These are phyloP conservation scores for Danaus chrysippus DNA, from an alignment of 2,888 invertebrate genomes.

Conservation along the genomic window DNA sequence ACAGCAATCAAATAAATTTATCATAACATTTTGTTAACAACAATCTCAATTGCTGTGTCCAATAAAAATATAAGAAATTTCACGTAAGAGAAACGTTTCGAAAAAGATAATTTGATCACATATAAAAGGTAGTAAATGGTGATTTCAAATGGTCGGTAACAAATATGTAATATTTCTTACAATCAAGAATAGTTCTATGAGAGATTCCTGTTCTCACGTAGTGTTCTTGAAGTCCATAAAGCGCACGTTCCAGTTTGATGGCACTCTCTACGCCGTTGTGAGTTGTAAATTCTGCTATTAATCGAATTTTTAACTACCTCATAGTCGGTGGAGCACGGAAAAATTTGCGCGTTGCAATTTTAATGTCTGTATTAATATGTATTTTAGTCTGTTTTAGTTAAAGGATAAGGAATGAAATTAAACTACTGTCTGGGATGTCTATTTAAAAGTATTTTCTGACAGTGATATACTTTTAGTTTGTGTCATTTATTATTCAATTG, in stretches of 20 bases:
- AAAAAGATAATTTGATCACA: too few species aligned
- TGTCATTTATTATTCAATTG: slow-evolving; percentile 22
- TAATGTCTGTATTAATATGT: neutral
- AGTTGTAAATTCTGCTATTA: slow-evolving; percentile 33
- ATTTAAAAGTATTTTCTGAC: neutral
- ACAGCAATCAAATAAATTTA: too few species aligned
- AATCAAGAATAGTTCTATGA: slow-evolving; percentile 1
- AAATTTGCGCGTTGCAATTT: slow-evolving; percentile 19
- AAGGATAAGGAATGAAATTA: neutral
- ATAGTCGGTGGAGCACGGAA: slow-evolving; percentile 19
- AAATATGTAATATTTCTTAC: neutral
- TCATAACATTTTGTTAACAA: too few species aligned
- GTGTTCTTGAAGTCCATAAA: slow-evolving; percentile 23
- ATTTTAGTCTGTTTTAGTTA: neutral
- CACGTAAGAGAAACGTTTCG: too few species aligned
- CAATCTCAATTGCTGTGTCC: too few species aligned
- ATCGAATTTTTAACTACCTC: slow-evolving; percentile 34
- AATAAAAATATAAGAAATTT: too few species aligned
- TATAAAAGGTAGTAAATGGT: too few species aligned
- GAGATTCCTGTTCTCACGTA: slow-evolving; percentile 10
- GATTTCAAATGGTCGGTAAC: too few species aligned
- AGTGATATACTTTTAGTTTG: slow-evolving; percentile 18
- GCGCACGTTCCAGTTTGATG: slow-evolving; percentile 38
- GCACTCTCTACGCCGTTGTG: slow-evolving; percentile 29
- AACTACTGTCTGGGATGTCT: neutral